Evolutionary conservation across 2,797 vertebrate genomes (phyloP).

Genomic region (Trachurus trachurus): DNA sequence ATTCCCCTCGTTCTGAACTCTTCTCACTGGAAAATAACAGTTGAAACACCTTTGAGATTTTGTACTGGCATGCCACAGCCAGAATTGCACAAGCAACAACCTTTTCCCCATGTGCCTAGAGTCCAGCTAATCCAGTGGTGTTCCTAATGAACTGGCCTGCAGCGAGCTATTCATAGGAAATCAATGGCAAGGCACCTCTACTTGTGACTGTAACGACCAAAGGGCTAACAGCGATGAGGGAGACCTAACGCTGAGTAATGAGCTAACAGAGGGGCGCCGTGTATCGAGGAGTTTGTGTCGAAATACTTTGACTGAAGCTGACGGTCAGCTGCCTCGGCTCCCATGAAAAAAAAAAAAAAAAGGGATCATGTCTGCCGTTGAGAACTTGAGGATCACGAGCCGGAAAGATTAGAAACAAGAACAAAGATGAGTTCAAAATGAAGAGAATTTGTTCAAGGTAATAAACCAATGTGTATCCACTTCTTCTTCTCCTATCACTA

Average conservation of each 20-base stretch:
- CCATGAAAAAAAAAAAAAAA: neutral
- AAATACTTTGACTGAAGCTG: constrained; percentile 54
- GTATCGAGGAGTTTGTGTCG: constrained; percentile 37
- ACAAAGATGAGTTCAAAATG: constrained; percentile 50
- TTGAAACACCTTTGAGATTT: neutral
- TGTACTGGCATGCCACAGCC: neutral
- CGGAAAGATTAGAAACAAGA: constrained; percentile 34
- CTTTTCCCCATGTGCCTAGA: constrained; percentile 29
- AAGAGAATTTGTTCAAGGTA: constrained; percentile 43
- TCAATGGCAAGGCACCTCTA: constrained; percentile 80
- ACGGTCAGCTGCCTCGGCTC: constrained; percentile 16
- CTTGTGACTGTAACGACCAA: constrained; percentile 76
- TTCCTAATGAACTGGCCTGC: constrained; percentile 78
- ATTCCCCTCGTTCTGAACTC: neutral
- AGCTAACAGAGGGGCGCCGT: constrained; percentile 63
- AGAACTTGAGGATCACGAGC: constrained; percentile 8
- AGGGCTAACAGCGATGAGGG: constrained; percentile 59
- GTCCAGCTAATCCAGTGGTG: constrained; percentile 76
- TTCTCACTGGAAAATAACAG: neutral
- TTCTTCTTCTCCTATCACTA: constrained; percentile 38
- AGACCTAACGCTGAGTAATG: constrained; percentile 79
- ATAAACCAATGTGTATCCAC: constrained; percentile 49
- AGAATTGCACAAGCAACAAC: constrained; percentile 29
- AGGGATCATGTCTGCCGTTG: constrained; percentile 19
- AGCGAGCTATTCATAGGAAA: constrained; percentile 82